Base-by-base conservation (phyloP, 2,888 invertebrate genomes). In the Drosophila kokeensis region DNA sequence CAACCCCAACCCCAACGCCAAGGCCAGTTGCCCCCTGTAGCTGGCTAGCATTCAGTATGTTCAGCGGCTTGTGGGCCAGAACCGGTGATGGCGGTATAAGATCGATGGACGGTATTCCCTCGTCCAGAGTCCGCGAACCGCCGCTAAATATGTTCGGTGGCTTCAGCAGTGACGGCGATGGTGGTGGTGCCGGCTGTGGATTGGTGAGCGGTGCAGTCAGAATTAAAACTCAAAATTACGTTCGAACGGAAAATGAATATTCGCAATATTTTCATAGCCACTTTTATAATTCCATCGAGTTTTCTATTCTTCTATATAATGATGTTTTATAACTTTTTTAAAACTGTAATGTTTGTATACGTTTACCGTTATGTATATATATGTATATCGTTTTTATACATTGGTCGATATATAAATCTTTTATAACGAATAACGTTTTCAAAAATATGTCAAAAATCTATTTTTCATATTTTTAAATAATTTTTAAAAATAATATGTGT, bases 91-190 rank as follows among this genome's bases (percentile, higher is more conserved):
- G 92, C 60, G 92, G 92, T 71, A 92, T 93, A 67, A 93, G 91
- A 82, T 93, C 93, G 62, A 93, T 92, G 63, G 91, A 91, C 58
- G 93, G 93, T 67, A 93, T 91, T 70, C 93, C 92, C 80, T 93
- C 93, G 68, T 93, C 93, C 54, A 93, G 79, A 13, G 89, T 83
- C 34, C 92, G 91, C 72, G 92, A 92, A 3, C 91, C 91, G 21
- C 90, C 87, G 61, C 82, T 91, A 52, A 93, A 91, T 38, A 93
- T 82, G 13, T 91, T 91, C 59, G 93, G 93, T 61, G 93, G 93
- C 75, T 91, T 91, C 32, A 93, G 81, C 52, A 93, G 82, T 55
- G 93, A 91, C 29, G 93, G 92, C 13, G 93, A 92, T 13, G 87
- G 87, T 21, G 89, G 73, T 27, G 89, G 73, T 29, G 74, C 80